Percentiles rank a stretch among this genome's conserved stretches.
These are phyloP conservation scores for Mimas tiliae DNA, from an alignment of 2,888 invertebrate species.

Conservation along the genomic window DNA sequence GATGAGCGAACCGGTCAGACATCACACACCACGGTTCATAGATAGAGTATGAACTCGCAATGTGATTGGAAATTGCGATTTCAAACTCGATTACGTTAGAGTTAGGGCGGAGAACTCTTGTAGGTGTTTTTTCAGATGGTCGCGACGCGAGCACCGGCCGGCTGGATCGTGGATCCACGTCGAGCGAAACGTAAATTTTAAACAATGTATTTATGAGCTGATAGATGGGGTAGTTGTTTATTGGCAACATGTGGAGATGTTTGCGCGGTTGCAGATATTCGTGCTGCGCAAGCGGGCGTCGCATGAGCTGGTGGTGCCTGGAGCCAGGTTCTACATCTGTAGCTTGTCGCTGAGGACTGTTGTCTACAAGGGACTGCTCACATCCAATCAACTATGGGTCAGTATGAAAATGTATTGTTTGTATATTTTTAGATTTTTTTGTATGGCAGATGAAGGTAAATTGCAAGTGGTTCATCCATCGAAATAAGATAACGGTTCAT, in stretches of 20 bases:
- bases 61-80: slow-evolving; percentile 52
- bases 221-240: slow-evolving; percentile 31
- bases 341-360: slow-evolving; percentile 95
- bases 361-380: slow-evolving; percentile 99
- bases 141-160: slow-evolving; percentile 55
- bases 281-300: slow-evolving; percentile 96
- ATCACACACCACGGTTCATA: slow-evolving; percentile 29
- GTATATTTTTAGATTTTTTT: too few relatives aligned
- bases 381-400: slow-evolving; percentile 96
- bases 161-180: slow-evolving; percentile 60
- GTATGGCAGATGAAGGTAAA: too few relatives aligned
- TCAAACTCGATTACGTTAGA: slow-evolving; percentile 59
- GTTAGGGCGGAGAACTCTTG: slow-evolving; percentile 64
- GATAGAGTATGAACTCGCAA: slow-evolving; percentile 73
- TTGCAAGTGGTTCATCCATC: too few relatives aligned
- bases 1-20: slow-evolving; percentile 36
- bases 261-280: slow-evolving; percentile 88
- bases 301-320: slow-evolving; percentile 93
- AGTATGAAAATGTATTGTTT: slow-evolving; percentile 33
- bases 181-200: slow-evolving; percentile 72
- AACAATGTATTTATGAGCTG: slow-evolving; percentile 35
- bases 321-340: slow-evolving; percentile 97
- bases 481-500: background rate
- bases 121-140: slow-evolving; percentile 74
- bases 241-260: slow-evolving; percentile 40